Evolutionary conservation across 2,113 vertebrate species (phyloP).

Genomic region (Oreocharis arfaki): DNA sequence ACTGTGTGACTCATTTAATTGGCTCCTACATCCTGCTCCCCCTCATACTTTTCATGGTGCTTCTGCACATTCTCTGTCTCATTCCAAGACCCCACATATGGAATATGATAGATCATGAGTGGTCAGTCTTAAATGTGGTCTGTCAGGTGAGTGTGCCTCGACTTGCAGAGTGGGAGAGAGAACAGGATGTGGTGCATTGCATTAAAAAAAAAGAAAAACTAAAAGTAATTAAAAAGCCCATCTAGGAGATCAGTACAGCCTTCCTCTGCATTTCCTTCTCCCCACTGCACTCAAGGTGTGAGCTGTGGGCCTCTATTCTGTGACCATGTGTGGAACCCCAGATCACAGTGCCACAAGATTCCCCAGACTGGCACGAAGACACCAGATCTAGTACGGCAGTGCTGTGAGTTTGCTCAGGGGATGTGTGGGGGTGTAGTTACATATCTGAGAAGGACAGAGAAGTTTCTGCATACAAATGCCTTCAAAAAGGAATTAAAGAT

Average conservation of each 20-base stretch:
- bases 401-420: neutral
- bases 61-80: neutral
- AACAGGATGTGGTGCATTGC: neutral
- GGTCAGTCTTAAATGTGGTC: neutral
- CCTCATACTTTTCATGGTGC: neutral
- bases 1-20: slow-evolving; percentile 10
- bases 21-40: neutral
- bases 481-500: neutral
- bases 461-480: neutral
- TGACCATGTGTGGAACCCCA: neutral
- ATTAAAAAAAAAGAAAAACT: neutral
- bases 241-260: neutral
- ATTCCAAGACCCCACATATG: neutral
- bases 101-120: neutral
- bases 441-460: neutral
- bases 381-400: neutral
- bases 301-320: neutral
- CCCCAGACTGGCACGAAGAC: neutral
- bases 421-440: neutral
- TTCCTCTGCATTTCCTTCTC: neutral
- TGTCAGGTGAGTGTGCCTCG: neutral
- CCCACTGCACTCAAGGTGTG: neutral
- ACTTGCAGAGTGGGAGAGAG: neutral
- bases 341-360: neutral
- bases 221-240: neutral